Evolutionary conservation across 2,888 invertebrate species (phyloP).

Genomic region (Alloplasta piceator): DNA sequence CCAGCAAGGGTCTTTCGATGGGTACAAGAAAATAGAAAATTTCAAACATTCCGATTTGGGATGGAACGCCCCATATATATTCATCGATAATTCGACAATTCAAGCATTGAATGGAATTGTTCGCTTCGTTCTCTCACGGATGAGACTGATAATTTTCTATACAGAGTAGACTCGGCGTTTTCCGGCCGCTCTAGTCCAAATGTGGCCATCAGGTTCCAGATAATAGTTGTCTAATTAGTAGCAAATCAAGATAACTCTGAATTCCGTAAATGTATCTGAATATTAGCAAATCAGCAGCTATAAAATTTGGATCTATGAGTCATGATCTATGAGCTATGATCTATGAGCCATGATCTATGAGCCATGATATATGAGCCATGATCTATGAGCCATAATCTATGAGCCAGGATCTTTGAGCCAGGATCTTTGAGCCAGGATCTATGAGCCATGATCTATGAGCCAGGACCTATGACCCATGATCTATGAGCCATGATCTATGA

Average conservation of each 20-base stretch:
- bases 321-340: neutral
- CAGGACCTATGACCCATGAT: neutral
- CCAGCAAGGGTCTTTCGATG: too few species aligned
- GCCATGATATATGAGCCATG: neutral
- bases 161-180: neutral
- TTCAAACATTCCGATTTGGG: too few species aligned
- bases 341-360: neutral
- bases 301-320: neutral
- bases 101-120: neutral
- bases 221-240: too few species aligned
- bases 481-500: neutral
- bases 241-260: too few species aligned
- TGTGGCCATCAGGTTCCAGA: too few species aligned
- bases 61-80: neutral
- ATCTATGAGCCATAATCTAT: neutral
- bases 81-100: slow-evolving; percentile 45
- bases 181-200: too few species aligned
- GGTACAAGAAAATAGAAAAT: too few species aligned
- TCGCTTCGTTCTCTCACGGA: neutral
- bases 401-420: neutral
- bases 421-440: neutral
- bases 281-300: neutral
- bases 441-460: neutral
- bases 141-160: slow-evolving; percentile 2
- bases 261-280: too few species aligned